Evolutionary conservation across 2,113 vertebrate species (phyloP), one percentile per base, ranked within the genome.

Genomic region (Odontophorus gujanensis): DNA sequence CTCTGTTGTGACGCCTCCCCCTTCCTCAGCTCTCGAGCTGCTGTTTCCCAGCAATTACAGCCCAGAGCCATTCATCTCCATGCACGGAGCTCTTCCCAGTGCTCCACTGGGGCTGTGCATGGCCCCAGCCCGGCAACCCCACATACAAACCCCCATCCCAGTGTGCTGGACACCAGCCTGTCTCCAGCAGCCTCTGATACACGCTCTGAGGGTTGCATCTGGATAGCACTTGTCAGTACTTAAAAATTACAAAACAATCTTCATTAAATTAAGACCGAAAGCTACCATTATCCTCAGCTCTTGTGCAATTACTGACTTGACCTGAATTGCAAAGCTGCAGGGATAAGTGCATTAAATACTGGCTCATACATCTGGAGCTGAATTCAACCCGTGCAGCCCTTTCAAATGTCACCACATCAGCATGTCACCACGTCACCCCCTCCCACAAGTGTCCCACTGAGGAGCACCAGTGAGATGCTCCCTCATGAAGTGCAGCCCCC

Each of bases 1-100:
- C 91, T 61, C 40, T 75, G 75, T 84, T 63, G 30, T 30, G 53
- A 75, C 50, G 43, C 69, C 88, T 94, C 74, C 85, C 80, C 72
- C 89, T 73, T 75, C 18, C 74, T 69, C 34, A 57, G 51, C 66
- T 92, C 81, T 89, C 74, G 2, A 57, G 77, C 89, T 72, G 87
- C 94, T 84, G 75, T 85, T 92, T 89, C 69, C 63, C 82, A 47
- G 14, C 81, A 96, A 92, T 91, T 86, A 96, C 90, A 94, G 45
- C 58, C 79, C 2, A 66, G 81, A 62, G 9, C 89, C 66, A 89
- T 90, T 93, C 94, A 90, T 94, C 94, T 73, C 30, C 30, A 59
- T 26, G 20, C 40, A 90, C 93, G 1, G 40, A 13, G 13, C 25
- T 42, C 53, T 36, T 30, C 38, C 13, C 36, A 24, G 17, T 63